phyloP scores from a whole-genome alignment of 2,797 vertebrate species.

The Corythornis leucogaster region DNA sequence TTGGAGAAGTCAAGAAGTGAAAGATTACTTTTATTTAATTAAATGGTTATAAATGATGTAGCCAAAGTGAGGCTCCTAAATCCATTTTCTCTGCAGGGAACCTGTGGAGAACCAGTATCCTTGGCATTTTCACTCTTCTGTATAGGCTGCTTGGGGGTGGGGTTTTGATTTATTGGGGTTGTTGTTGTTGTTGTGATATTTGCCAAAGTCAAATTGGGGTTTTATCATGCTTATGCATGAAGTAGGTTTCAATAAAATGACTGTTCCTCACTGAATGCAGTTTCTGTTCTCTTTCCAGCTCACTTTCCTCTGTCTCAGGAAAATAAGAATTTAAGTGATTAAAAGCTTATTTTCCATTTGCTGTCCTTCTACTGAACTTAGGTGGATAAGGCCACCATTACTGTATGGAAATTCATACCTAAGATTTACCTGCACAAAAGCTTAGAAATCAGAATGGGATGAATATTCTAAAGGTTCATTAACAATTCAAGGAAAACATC shows the following conservation, averaged over 20 bases:
- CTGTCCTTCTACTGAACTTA: not conserved
- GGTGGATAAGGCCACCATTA: not conserved
- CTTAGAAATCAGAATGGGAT: not conserved
- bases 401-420: accelerated
- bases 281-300: not conserved
- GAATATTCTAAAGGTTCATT: not conserved
- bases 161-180: constrained; percentile 64
- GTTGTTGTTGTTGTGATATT: constrained; percentile 72
- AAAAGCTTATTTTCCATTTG: not conserved
- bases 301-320: not conserved
- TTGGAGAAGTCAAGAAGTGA: constrained; percentile 99
- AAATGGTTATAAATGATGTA: constrained; percentile 70
- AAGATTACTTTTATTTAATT: constrained; percentile 79
- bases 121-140: constrained; percentile 83
- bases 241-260: constrained; percentile 90
- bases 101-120: constrained; percentile 80
- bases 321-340: not conserved
- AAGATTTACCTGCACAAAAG: not conserved
- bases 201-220: constrained; percentile 92
- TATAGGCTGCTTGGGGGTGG: constrained; percentile 85
- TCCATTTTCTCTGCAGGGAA: constrained; percentile 89
- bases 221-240: constrained; percentile 87
- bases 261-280: constrained; percentile 49
- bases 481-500: not conserved
- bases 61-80: constrained; percentile 84